phyloP scores from a whole-genome alignment of 2,888 invertebrate species.

The Disparrhopalites patrizii region DNA sequence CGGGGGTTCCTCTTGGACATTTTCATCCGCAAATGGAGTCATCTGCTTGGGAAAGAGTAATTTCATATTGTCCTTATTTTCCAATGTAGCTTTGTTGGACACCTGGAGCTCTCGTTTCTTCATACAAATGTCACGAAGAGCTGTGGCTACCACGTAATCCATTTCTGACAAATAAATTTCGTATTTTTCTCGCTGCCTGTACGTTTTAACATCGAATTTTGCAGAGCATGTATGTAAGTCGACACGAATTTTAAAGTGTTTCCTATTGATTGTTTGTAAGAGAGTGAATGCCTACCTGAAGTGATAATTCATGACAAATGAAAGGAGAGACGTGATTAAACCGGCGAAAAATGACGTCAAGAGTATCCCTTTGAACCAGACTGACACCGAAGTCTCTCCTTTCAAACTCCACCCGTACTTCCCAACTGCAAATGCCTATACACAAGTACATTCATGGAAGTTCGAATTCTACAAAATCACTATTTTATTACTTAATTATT shows the following conservation, averaged over 20 bases:
- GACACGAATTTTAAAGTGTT: too few species aligned
- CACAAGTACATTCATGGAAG: not conserved
- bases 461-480: not conserved
- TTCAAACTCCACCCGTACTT: conserved; percentile 9
- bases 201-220: not conserved
- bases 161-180: conserved; percentile 2
- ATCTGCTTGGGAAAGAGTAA: not conserved
- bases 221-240: not conserved
- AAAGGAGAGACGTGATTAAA: not conserved
- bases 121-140: not conserved
- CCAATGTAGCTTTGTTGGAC: not conserved
- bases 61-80: not conserved
- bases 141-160: conserved; percentile 15
- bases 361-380: not conserved
- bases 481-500: not conserved
- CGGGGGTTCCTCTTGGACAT: not conserved
- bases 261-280: too few species aligned
- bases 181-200: conserved; percentile 9
- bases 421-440: not conserved
- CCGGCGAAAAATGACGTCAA: not conserved
- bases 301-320: conserved; percentile 4
- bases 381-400: not conserved
- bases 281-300: conserved; percentile 11
- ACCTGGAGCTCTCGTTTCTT: not conserved
- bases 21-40: not conserved